phyloP scores from a whole-genome alignment of 92 coral and sea anemone genomes.

The Nematostella vectensis region DNA sequence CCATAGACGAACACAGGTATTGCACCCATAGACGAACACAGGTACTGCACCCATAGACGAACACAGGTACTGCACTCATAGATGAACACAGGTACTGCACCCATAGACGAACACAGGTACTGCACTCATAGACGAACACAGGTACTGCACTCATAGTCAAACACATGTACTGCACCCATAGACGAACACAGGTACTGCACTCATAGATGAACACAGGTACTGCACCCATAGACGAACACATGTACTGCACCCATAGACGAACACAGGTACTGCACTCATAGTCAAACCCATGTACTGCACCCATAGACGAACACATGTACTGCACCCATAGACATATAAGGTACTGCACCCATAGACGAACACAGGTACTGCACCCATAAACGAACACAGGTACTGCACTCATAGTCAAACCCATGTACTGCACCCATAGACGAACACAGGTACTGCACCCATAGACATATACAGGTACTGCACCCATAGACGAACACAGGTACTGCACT shows the following conservation, averaged over 20 bases:
- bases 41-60: slow-evolving; percentile 10
- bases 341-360: slow-evolving; percentile 77
- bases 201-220: too few relatives aligned
- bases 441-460: slow-evolving; percentile 59
- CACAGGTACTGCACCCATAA: slow-evolving; percentile 68
- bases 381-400: slow-evolving; percentile 28
- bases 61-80: neutral
- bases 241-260: slow-evolving; percentile 8
- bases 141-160: neutral
- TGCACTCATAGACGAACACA: neutral
- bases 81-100: too few relatives aligned
- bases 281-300: slow-evolving; percentile 28
- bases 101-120: slow-evolving; percentile 49
- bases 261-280: neutral
- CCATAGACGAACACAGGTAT: slow-evolving; percentile 66
- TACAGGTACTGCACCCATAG: slow-evolving; percentile 18
- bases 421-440: too few relatives aligned
- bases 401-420: neutral
- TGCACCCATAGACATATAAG: neutral
- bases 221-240: slow-evolving; percentile 52
- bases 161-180: slow-evolving; percentile 18
- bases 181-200: neutral
- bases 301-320: neutral
- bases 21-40: slow-evolving; percentile 52
- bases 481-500: neutral